Evolutionary conservation across 1,140 invertebrate genomes (phyloP).

Genomic region (Pogonomyrmex californicus): DNA sequence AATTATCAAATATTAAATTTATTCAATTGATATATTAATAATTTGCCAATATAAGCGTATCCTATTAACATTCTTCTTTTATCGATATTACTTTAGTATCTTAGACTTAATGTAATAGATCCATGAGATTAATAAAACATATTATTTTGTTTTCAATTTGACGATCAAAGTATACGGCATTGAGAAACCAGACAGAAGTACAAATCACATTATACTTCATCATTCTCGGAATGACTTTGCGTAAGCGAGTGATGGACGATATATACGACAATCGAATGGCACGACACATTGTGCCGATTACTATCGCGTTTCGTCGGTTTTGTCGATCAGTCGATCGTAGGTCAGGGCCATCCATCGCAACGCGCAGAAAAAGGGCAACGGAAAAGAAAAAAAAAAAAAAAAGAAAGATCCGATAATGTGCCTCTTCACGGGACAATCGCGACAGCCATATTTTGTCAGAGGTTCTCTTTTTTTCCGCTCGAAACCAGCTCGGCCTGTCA

Average conservation of each 20-base stretch:
- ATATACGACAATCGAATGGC: neutral
- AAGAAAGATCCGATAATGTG: constrained; percentile 35
- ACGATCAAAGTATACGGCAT: neutral
- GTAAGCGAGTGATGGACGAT: constrained; percentile 14
- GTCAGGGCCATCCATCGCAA: constrained; percentile 5
- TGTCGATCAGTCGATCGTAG: constrained; percentile 20
- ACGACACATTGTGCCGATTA: neutral
- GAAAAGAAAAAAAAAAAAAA: constrained; percentile 11
- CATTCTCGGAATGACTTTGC: constrained; percentile 9
- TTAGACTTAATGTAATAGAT: neutral
- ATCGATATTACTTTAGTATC: neutral
- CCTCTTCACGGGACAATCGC: constrained; percentile 48
- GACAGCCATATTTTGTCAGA: constrained; percentile 33
- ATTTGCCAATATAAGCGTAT: neutral
- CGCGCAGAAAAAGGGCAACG: neutral
- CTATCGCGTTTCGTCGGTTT: constrained; percentile 16
- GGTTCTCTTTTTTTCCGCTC: constrained; percentile 41
- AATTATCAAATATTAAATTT: neutral
- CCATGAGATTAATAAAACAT: neutral
- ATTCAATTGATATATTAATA: neutral
- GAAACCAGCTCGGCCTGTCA: constrained; percentile 48
- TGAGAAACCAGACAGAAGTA: neutral
- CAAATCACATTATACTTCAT: neutral
- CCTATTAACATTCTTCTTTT: neutral
- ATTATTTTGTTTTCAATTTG: neutral